A percentile compares a stretch with the other conserved stretches of the same genome.
phyloP scores from a whole-genome alignment of 2,797 vertebrate species.

The Cossypha polioptera region DNA sequence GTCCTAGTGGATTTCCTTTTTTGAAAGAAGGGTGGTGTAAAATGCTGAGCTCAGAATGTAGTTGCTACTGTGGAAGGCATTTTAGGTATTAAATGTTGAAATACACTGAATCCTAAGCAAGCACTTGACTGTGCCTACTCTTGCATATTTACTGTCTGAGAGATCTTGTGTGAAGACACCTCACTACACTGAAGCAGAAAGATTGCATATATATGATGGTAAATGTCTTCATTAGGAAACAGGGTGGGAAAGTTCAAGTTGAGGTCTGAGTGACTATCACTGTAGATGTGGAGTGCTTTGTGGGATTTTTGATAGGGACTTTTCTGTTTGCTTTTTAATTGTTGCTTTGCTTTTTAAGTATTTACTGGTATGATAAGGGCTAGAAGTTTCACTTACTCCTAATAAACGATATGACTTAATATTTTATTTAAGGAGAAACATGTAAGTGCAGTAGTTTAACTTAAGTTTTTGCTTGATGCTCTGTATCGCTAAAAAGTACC shows the following conservation, averaged over 20 bases:
- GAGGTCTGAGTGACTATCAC: background rate
- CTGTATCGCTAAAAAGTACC: background rate
- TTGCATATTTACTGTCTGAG: background rate
- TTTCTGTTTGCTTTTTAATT: background rate
- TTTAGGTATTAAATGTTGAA: background rate
- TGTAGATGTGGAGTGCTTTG: background rate
- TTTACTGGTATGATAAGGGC: background rate
- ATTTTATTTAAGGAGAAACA: background rate
- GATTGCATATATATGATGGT: background rate
- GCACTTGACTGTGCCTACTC: background rate
- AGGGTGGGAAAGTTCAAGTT: background rate
- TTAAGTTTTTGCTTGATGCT: background rate
- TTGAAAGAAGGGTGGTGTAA: background rate
- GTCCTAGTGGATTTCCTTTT: background rate
- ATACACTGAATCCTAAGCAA: background rate
- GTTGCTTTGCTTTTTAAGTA: background rate
- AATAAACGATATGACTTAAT: background rate
- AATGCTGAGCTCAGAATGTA: background rate
- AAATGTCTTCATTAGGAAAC: background rate
- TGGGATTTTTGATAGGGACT: rapidly evolving
- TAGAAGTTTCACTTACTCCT: background rate
- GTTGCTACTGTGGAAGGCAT: background rate
- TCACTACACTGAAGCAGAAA: background rate
- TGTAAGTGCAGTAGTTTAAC: background rate
- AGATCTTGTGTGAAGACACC: background rate